Base-by-base conservation (phyloP, 2,888 invertebrate species). In the Branchellion lobata region DNA sequence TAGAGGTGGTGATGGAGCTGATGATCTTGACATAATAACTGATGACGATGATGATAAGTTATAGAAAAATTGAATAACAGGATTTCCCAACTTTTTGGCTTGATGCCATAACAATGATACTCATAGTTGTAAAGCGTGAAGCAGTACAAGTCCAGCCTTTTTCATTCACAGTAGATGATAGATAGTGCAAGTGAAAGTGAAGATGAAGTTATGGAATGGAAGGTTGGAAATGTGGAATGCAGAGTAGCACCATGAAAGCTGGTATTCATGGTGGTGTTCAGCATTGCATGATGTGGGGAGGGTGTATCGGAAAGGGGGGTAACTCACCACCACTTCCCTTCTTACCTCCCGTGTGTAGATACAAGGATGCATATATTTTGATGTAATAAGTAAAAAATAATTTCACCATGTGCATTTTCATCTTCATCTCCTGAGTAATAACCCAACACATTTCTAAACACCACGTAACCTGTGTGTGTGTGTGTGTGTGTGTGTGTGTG, bases 371-470 rank as follows among this genome's bases (percentile, higher is more conserved):
- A n/a, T n/a, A n/a, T n/a, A n/a, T n/a, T n/a, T n/a, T n/a, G n/a
- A n/a, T n/a, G n/a, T n/a, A n/a, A n/a, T n/a, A n/a, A n/a, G n/a
- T n/a, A n/a, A n/a, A n/a, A n/a, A n/a, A n/a, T n/a, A n/a, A n/a
- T n/a, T n/a, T 88, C 89, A 96, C 96, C 99, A 90, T 93, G 99
- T 80, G 98, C 99, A 90, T 99, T 95, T 91, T 99, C 99, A 88
- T 98, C 97, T 31, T 94, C 85, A 2, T 96, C 95, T 36, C 87
- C 87, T 21, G 96, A 96, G 88, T 99, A 99, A 90, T 99, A 99
- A 87, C 97, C 97, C 84, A 99, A 89, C 71, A 99, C 97, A 68
- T 94, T 94, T 80, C 99, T 90, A 87, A 98, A 99, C 0, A 98
- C 94, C 84, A 94, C 95, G 86, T 99, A 99, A 31, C 97, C 61